Conservation (phyloP, 2,797 vertebrate species). For the Synaphobranchus kaupii region DNA sequence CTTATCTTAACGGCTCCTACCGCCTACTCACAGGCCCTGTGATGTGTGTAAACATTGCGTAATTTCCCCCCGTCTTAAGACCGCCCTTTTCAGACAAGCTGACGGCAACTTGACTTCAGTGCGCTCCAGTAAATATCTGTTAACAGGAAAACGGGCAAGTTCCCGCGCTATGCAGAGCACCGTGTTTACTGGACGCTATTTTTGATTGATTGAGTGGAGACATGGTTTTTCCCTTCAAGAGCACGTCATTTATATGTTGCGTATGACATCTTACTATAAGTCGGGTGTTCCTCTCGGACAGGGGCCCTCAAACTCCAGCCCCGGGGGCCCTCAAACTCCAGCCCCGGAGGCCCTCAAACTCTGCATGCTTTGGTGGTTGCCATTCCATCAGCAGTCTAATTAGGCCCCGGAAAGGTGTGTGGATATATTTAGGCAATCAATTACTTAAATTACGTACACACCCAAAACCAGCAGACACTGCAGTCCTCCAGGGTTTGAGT, state of each 20-base stretch:
- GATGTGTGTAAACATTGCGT: conserved; percentile 16
- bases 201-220: neutral
- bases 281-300: neutral
- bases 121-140: conserved; percentile 62
- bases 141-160: conserved; percentile 34
- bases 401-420: neutral
- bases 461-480: neutral
- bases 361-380: too few relatives aligned
- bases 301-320: neutral
- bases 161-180: neutral
- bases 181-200: neutral
- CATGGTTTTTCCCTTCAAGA: neutral
- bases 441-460: neutral
- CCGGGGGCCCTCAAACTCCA: too few relatives aligned
- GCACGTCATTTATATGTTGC: neutral
- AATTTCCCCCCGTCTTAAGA: conserved; percentile 42
- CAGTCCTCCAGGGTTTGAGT: neutral
- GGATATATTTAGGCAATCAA: neutral
- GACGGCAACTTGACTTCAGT: conserved; percentile 41
- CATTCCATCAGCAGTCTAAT: neutral
- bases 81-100: conserved; percentile 43
- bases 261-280: too few relatives aligned
- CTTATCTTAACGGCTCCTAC: conserved; percentile 61
- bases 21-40: conserved; percentile 54
- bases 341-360: too few relatives aligned